phyloP scores from a whole-genome alignment of 2,888 invertebrate species.

The Lepetodrilus schrolli region DNA sequence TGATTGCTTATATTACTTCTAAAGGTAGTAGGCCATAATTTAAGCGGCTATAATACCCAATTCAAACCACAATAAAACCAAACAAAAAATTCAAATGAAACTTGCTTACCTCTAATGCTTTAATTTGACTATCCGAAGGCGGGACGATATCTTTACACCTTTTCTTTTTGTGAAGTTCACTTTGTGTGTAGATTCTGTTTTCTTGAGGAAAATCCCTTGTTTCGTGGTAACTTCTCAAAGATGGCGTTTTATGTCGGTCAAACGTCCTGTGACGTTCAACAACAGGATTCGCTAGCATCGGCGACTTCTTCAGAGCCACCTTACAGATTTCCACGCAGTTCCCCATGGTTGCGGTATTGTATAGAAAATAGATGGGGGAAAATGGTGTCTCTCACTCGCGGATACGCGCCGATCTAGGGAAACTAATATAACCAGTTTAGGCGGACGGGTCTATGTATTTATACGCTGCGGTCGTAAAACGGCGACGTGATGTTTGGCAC shows the following conservation, averaged over 20 bases:
- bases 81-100: no score
- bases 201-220: constrained; percentile 2
- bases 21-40: no score
- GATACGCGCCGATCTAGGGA: background rate
- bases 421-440: background rate
- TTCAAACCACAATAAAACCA: no score
- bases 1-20: no score
- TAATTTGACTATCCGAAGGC: constrained; percentile 29
- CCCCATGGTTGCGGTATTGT: constrained; percentile 56
- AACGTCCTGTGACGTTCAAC: constrained; percentile 7
- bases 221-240: constrained; percentile 36
- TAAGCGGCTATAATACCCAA: no score
- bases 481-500: no score
- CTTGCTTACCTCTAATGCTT: constrained; percentile 28
- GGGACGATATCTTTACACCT: constrained; percentile 54
- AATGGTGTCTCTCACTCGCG: background rate
- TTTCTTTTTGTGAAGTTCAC: constrained; percentile 38
- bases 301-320: constrained; percentile 48
- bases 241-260: constrained; percentile 38
- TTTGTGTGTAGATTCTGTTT: background rate
- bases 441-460: background rate
- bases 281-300: constrained; percentile 28
- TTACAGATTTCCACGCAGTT: constrained; percentile 66
- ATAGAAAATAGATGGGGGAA: no score
- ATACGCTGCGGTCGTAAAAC: no score